Evolutionary conservation across 2,113 vertebrate genomes (phyloP).

Genomic region (Gambusia affinis): DNA sequence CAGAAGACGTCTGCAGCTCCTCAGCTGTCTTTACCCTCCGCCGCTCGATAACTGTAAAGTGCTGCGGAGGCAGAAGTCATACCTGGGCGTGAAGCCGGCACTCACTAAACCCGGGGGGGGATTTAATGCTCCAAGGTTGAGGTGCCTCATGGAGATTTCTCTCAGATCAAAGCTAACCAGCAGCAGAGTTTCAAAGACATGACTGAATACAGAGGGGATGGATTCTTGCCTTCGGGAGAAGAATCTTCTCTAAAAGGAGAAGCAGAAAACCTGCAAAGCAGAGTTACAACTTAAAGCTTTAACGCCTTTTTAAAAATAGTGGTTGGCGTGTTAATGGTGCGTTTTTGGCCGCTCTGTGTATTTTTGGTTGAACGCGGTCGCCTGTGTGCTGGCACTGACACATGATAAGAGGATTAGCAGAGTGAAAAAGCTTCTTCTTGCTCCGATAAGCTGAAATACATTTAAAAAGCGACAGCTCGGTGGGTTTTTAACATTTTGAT

Average conservation of each 20-base stretch:
- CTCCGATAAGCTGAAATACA: slow-evolving; percentile 31
- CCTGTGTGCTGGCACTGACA: slow-evolving; percentile 22
- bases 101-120: background rate
- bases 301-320: background rate
- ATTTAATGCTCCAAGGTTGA: slow-evolving; percentile 22
- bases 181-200: slow-evolving; percentile 39
- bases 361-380: slow-evolving; percentile 16
- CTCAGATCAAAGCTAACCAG: slow-evolving; percentile 25
- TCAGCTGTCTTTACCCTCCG: slow-evolving; percentile 42
- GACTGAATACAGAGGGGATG: slow-evolving; percentile 34
- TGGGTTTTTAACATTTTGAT: background rate
- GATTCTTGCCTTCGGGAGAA: slow-evolving; percentile 41
- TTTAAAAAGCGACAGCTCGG: slow-evolving; percentile 15
- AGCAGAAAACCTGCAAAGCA: slow-evolving; percentile 10
- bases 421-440: slow-evolving; percentile 39
- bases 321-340: slow-evolving; percentile 16
- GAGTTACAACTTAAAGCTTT: background rate
- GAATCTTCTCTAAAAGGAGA: slow-evolving; percentile 28
- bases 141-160: slow-evolving; percentile 11
- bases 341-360: slow-evolving; percentile 3
- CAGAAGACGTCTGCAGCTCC: slow-evolving; percentile 55
- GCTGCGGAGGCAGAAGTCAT: slow-evolving; percentile 43
- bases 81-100: slow-evolving; percentile 19
- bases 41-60: slow-evolving; percentile 35
- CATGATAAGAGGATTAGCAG: slow-evolving; percentile 66